Evolutionary conservation across 2,888 invertebrate species (phyloP).

Genomic region (Phoronis australis): DNA sequence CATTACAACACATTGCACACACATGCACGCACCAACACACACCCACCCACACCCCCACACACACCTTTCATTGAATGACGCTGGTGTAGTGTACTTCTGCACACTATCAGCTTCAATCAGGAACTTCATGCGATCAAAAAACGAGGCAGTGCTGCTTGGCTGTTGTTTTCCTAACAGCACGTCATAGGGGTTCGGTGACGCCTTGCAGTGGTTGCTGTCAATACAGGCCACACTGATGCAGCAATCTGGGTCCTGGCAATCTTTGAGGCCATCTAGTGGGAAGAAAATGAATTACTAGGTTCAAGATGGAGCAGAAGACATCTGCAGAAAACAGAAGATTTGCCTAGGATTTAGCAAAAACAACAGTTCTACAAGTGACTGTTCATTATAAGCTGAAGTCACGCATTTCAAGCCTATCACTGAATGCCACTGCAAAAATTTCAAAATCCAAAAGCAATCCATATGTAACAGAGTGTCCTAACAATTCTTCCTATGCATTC

Average conservation of each 20-base stretch:
- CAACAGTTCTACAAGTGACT: no score
- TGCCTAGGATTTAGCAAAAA: no score
- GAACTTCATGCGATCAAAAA: conserved; percentile 96
- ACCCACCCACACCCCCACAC: no score
- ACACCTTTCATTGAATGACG: conserved; percentile 98
- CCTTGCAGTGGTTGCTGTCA: conserved; percentile 89
- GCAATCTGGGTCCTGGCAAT: conserved; percentile 98
- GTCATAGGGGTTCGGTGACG: conserved; percentile 93
- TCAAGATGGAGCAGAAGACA: background rate
- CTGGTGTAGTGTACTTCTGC: conserved; percentile 95
- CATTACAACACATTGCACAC: no score
- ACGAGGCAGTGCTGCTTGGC: conserved; percentile 92
- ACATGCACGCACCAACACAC: no score
- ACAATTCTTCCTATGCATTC: no score
- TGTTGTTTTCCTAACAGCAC: conserved; percentile 93
- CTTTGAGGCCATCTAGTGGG: conserved; percentile 95
- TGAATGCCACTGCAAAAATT: no score
- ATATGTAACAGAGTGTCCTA: no score
- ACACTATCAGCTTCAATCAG: conserved; percentile 97
- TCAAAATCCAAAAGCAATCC: no score
- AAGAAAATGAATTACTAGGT: conserved; percentile 8
- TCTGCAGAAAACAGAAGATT: background rate
- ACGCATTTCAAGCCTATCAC: no score
- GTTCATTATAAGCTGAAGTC: no score
- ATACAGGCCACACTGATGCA: conserved; percentile 77